Base-by-base conservation (phyloP, 2,797 vertebrate genomes). In the Tragopan temminckii region DNA sequence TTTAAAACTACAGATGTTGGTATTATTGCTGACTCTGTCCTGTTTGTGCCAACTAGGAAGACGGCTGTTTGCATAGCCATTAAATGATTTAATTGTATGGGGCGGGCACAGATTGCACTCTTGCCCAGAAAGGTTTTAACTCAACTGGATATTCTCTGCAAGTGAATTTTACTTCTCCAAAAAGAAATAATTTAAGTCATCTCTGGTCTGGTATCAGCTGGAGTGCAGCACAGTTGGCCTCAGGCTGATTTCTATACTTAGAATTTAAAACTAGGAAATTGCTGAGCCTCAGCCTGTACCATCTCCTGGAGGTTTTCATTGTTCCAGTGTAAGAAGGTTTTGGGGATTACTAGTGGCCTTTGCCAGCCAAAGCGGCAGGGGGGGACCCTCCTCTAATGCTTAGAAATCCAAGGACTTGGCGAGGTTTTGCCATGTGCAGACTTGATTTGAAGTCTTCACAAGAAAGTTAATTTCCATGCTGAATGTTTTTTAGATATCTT, bases 251-350 rank as follows among this genome's bases (percentile, higher is more conserved):
- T 88, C 71, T 94, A 13, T 61, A 70, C 50, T 90, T 83, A 45
- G 66, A 89, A 90, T 31, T 93, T 69, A 68, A 89, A 85, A 71
- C 68, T 31, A 68, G 76, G 69, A 84, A 93, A 92, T 69, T 90
- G 5, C 52, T 85, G 62, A 43, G 27, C 35, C 86, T 90, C 63
- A 70, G 53, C 46, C 8, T 52, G 17, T 35, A n/a, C 25, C 5
- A 15, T 68, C 70, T 48, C 82, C 48, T 72, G 17, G 66, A 74
- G 7, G 1, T 85, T 96, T 84, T 38, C 46, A 48, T 68, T 93
- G 48, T 76, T 78, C 11, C 50, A 13, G 18, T 27, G 13, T 8
- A 35, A 94, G 87, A 29, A 11, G 35, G 6, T 57, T 57, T 77
- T 88, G 61, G 31, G 57, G 48, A 96, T 76, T 81, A 70, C 29